These are phyloP conservation scores for Phyllostomus hastatus DNA, from an alignment of 2,113 vertebrate species.

Conservation along the genomic window DNA sequence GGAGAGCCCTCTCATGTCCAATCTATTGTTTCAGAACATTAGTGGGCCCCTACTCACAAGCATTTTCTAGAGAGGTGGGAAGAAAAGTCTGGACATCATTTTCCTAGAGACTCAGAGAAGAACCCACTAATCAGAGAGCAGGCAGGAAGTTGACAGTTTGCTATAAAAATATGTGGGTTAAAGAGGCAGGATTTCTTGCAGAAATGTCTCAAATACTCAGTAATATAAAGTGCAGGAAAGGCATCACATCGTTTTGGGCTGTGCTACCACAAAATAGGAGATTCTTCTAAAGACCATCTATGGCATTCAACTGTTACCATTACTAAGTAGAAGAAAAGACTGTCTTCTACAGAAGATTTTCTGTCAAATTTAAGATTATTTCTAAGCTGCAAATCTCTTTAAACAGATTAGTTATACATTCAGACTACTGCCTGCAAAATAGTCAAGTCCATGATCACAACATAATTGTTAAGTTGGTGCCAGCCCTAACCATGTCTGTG, in stretches of 20 bases:
- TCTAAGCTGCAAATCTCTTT: not conserved
- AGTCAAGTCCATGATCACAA: not conserved
- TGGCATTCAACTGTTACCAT: not conserved
- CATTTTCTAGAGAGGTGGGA: not conserved
- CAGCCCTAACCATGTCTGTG: not conserved
- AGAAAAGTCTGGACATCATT: not conserved
- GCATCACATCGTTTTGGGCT: not conserved
- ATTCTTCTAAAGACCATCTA: not conserved
- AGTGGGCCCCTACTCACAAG: not conserved
- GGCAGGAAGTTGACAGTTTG: not conserved
- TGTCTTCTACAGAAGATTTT: not conserved
- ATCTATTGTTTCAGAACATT: not conserved
- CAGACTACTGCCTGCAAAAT: not conserved
- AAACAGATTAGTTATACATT: not conserved
- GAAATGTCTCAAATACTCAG: not conserved
- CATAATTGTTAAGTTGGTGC: not conserved
- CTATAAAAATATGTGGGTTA: not conserved
- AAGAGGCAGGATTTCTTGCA: not conserved
- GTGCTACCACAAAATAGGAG: not conserved
- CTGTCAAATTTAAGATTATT: not conserved
- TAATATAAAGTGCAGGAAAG: not conserved
- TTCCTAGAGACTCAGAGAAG: not conserved
- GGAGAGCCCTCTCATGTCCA: not conserved
- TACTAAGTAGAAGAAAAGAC: not conserved
- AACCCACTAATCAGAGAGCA: not conserved